A percentile compares a stretch with the other conserved stretches of the same genome.
These are phyloP conservation scores for Lordiphosa andalusiaca DNA, from an alignment of 2,888 invertebrate species.

Conservation along the genomic window DNA sequence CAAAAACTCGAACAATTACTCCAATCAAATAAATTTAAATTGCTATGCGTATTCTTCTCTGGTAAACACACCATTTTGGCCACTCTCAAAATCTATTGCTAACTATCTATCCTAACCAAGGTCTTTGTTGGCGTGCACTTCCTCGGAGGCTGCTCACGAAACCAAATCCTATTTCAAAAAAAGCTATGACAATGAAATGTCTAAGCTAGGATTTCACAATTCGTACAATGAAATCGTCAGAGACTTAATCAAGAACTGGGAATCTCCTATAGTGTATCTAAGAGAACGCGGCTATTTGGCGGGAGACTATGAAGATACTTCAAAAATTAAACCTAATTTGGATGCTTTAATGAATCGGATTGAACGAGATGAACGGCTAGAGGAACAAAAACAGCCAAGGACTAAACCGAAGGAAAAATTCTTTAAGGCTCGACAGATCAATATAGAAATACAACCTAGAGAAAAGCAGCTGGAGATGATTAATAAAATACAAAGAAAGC, in stretches of 20 bases:
- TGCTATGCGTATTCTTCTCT: slow-evolving; percentile 30
- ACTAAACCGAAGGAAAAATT: neutral
- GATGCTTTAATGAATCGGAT: slow-evolving; percentile 50
- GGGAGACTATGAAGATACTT: slow-evolving; percentile 49
- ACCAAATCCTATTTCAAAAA: neutral
- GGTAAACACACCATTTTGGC: slow-evolving; percentile 15
- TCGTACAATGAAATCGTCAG: slow-evolving; percentile 44
- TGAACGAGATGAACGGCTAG: slow-evolving; percentile 12
- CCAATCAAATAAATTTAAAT: no score
- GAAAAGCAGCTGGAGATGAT: no score
- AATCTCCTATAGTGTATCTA: slow-evolving; percentile 49
- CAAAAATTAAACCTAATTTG: slow-evolving; percentile 46
- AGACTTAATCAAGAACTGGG: slow-evolving; percentile 55
- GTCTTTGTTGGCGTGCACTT: slow-evolving; percentile 12
- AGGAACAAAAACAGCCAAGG: slow-evolving; percentile 2
- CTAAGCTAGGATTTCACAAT: slow-evolving; percentile 18
- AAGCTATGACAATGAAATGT: neutral
- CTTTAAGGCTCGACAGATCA: neutral
- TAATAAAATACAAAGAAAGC: neutral
- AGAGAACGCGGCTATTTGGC: slow-evolving; percentile 48
- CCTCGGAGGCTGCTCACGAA: neutral
- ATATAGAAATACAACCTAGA: neutral
- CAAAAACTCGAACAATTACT: no score
- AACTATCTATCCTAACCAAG: neutral
- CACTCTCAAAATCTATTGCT: neutral